These are phyloP conservation scores for Lasioglossum morio DNA, from an alignment of 2,888 invertebrate genomes.

Conservation along the genomic window DNA sequence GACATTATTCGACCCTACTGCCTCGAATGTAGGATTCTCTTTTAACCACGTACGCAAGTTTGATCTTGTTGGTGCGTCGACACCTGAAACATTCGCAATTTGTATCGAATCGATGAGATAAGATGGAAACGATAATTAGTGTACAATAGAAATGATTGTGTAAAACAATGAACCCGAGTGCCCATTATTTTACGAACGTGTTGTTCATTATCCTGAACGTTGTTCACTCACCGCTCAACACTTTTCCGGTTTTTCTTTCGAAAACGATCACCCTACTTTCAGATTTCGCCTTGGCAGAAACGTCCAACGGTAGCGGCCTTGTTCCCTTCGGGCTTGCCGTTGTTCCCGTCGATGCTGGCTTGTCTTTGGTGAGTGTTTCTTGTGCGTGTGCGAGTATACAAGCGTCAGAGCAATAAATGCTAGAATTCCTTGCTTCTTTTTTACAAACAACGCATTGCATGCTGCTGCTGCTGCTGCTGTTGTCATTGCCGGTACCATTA, in stretches of 20 bases:
- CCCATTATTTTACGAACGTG: not conserved
- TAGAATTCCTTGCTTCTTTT: conserved; percentile 90
- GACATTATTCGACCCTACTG: conserved; percentile 87
- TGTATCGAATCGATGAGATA: not conserved
- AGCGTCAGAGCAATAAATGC: conserved; percentile 95
- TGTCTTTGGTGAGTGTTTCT: conserved; percentile 85
- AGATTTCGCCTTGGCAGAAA: conserved; percentile 71
- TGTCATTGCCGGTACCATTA: conserved; percentile 62
- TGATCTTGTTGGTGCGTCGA: conserved; percentile 92
- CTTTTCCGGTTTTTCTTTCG: conserved; percentile 91
- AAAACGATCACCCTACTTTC: conserved; percentile 90
- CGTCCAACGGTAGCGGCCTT: conserved; percentile 72
- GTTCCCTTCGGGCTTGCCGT: conserved; percentile 65
- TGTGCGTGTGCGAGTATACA: conserved; percentile 95
- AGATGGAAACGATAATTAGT: not conserved
- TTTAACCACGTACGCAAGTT: conserved; percentile 94
- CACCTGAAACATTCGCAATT: conserved; percentile 87
- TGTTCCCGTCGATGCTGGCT: conserved; percentile 64
- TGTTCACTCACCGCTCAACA: conserved; percentile 83
- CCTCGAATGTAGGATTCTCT: conserved; percentile 95
- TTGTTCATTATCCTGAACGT: not conserved
- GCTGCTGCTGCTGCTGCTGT: conserved; percentile 51
- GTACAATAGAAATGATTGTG: not conserved
- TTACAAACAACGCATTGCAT: conserved; percentile 92
- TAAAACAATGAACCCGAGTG: not conserved